Percentiles rank a stretch among this genome's conserved stretches.
phyloP scores from a whole-genome alignment of 1,140 invertebrate genomes.

The Eupristina koningsbergeri region DNA sequence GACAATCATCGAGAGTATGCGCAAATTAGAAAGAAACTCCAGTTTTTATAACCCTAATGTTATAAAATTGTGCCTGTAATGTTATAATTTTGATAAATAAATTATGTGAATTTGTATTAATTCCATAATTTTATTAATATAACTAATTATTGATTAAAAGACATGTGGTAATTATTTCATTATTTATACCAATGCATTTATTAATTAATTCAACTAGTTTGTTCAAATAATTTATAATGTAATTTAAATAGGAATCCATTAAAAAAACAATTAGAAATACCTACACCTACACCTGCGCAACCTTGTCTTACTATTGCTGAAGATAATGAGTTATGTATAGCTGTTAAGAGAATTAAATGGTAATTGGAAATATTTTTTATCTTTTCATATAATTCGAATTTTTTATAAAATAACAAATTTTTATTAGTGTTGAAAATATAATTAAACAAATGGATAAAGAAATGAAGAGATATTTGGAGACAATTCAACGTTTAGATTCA shows the following conservation, averaged over 20 bases:
- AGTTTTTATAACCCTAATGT: conserved; percentile 16
- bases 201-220: not conserved
- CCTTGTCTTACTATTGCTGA: conserved; percentile 63
- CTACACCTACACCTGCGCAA: conserved; percentile 64
- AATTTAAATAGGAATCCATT: conserved; percentile 60
- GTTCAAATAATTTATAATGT: not conserved
- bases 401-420: conserved; percentile 24
- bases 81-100: not conserved
- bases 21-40: not conserved
- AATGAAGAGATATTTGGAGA: conserved; percentile 67
- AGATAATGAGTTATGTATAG: conserved; percentile 65
- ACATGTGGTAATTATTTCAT: conserved; percentile 46
- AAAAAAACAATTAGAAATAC: conserved; percentile 63
- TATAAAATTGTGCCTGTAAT: not conserved
- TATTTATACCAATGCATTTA: not conserved
- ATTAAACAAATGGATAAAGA: conserved; percentile 69
- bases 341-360: conserved; percentile 68
- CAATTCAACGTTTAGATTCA: conserved; percentile 61
- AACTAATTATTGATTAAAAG: not conserved
- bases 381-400: conserved; percentile 2
- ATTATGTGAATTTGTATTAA: not conserved
- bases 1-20: not conserved
- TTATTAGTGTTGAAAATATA: conserved; percentile 64
- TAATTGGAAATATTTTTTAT: conserved; percentile 52
- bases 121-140: not conserved